These are phyloP conservation scores for Rhyacichthys aspro DNA, from an alignment of 2,797 vertebrate genomes.

Conservation along the genomic window DNA sequence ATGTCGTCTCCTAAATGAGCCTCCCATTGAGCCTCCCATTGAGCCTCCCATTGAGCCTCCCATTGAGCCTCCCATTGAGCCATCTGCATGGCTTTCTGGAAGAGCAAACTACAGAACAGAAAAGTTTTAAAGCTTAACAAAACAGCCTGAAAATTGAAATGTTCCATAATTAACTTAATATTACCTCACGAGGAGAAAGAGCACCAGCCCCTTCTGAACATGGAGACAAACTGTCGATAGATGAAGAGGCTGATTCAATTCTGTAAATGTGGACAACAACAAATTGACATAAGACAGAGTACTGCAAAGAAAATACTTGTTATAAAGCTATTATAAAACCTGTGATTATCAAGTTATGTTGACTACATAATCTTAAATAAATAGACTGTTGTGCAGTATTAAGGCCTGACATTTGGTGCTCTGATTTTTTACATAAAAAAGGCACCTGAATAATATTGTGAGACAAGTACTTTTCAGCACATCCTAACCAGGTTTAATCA, in stretches of 20 bases:
- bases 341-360: too few relatives aligned
- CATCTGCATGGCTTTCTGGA: slow-evolving; percentile 40
- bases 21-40: slow-evolving; percentile 74
- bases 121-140: background rate
- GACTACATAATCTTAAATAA: too few relatives aligned
- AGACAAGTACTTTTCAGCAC: too few relatives aligned
- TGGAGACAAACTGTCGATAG: slow-evolving; percentile 66
- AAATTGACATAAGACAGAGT: background rate
- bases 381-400: too few relatives aligned
- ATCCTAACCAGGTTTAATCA: too few relatives aligned
- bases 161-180: background rate
- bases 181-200: slow-evolving; percentile 63
- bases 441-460: too few relatives aligned
- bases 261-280: slow-evolving; percentile 36
- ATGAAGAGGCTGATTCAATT: slow-evolving; percentile 47
- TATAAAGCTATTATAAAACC: too few relatives aligned
- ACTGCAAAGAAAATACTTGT: too few relatives aligned
- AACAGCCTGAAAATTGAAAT: background rate
- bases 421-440: too few relatives aligned
- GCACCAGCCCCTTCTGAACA: slow-evolving; percentile 50
- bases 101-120: slow-evolving; percentile 50
- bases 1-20: slow-evolving; percentile 75
- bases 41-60: too few relatives aligned
- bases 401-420: too few relatives aligned
- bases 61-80: slow-evolving; percentile 70